Evolutionary conservation across 1,140 invertebrate genomes (phyloP), one percentile per base, ranked within the genome.

Genomic region (Camponotus floridanus): DNA sequence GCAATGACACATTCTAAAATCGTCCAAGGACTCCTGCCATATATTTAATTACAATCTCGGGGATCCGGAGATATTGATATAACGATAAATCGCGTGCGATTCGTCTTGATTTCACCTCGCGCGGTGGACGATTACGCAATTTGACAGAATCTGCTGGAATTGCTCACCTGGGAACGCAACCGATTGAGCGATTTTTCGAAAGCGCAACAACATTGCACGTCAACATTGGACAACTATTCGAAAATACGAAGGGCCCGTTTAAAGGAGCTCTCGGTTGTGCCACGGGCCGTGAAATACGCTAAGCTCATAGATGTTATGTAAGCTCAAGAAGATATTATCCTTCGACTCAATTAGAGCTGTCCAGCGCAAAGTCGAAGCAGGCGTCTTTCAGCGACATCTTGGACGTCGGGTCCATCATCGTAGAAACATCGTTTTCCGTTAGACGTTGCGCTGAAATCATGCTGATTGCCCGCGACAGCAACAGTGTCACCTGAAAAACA

Each of bases 261-360:
- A 21, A 98, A 92, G 55, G 96, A 95, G 0, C 93, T 87, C 87
- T 98, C 97, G 0, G 98, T 98, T 15, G 96, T 94, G 6, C 96
- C 96, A 0, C 95, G 96, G 0, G 98, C 93, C 0, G 98, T 96
- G 87, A 98, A 98, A 91, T 98, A 98, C 0, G 97, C 97, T n/a
- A 98, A 95, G 18, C 97, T 93, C 11, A 99, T 98, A 97, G n/a
- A 98, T 96, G 87, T 98, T 98, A 93, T 98, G 97, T 0, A 98
- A 98, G 26, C 98, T 98, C 91, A 98, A 98, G 95, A 98, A 98
- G 7, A 98, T 92, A 93, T 98, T 98, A 74, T 97, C 96, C 39
- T 96, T 93, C 0, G 96, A 95, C 8, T 96, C 96, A 1, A 96
- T 95, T 71, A 96, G 93, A 39, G 96, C 97, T 94, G 42, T 96